Evolutionary conservation across 1,140 invertebrate genomes (phyloP).

Genomic region (Meloidogyne floridensis): DNA sequence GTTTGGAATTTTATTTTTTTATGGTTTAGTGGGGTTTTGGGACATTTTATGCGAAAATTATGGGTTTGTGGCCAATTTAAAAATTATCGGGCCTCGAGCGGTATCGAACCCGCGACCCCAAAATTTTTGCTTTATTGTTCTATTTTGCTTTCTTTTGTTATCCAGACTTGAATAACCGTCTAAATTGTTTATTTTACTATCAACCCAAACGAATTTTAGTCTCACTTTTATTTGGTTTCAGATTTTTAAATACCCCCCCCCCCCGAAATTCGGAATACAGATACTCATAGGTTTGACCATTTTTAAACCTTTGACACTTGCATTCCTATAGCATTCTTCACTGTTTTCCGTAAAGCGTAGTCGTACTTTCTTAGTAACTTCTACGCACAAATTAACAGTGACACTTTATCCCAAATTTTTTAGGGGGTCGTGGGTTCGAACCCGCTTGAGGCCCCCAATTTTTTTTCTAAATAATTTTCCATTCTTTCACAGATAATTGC

Average conservation of each 20-base stretch:
- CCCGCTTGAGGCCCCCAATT: not conserved
- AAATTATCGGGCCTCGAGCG: too few relatives aligned
- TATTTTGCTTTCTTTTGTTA: too few relatives aligned
- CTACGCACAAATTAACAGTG: not conserved
- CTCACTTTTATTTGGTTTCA: too few relatives aligned
- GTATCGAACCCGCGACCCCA: too few relatives aligned
- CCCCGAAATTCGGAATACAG: not conserved
- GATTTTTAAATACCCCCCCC: too few relatives aligned
- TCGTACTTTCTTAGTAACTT: not conserved
- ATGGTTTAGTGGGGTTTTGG: not conserved
- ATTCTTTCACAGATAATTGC: conserved; percentile 21
- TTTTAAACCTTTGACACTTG: not conserved
- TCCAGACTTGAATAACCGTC: too few relatives aligned
- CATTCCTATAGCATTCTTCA: not conserved
- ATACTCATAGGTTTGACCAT: not conserved
- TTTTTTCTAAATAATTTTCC: not conserved
- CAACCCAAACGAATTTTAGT: too few relatives aligned
- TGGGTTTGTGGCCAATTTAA: too few relatives aligned
- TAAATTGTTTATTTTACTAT: too few relatives aligned
- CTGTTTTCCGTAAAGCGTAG: not conserved
- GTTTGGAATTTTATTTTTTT: conserved; percentile 28
- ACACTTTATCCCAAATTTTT: not conserved
- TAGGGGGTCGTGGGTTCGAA: not conserved
- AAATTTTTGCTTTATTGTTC: too few relatives aligned
- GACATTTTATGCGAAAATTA: too few relatives aligned